A percentile compares a stretch with the other conserved stretches of the same genome.
These are phyloP conservation scores for Petrophora chlorosata DNA, from an alignment of 2,888 invertebrate species.

Conservation along the genomic window DNA sequence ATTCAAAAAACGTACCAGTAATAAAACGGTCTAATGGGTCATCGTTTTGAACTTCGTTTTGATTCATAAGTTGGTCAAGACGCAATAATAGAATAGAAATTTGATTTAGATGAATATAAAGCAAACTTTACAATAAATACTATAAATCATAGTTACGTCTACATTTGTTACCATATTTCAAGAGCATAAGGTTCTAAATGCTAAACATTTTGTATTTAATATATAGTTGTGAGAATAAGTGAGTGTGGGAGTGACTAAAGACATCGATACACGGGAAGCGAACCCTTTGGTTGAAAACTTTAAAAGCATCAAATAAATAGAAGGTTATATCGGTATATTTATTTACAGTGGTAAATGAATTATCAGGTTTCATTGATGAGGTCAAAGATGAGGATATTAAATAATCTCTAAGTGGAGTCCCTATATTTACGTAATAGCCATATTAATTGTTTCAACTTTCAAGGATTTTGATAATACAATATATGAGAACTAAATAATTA, in stretches of 20 bases:
- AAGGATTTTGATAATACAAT: not conserved
- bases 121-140: not conserved
- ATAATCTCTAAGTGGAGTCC: slow-evolving; percentile 8
- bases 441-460: not conserved
- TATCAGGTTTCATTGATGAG: slow-evolving; percentile 43
- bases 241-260: slow-evolving; percentile 58
- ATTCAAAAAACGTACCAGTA: slow-evolving; percentile 49
- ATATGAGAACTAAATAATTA: not conserved
- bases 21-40: slow-evolving; percentile 47
- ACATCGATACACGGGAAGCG: slow-evolving; percentile 65
- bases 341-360: slow-evolving; percentile 34
- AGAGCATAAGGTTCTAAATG: slow-evolving; percentile 23
- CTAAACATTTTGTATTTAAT: not conserved
- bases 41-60: slow-evolving; percentile 52
- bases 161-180: slow-evolving; percentile 4
- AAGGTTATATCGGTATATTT: slow-evolving; percentile 50
- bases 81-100: slow-evolving; percentile 43
- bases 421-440: slow-evolving; percentile 23
- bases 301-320: slow-evolving; percentile 60
- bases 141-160: not conserved
- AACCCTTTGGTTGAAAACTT: slow-evolving; percentile 53
- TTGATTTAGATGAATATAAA: slow-evolving; percentile 21
- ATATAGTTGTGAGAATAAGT: slow-evolving; percentile 8
- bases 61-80: slow-evolving; percentile 40
- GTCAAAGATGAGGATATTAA: slow-evolving; percentile 15